Percentiles rank a stretch among this genome's conserved stretches.
Evolutionary conservation across 2,797 vertebrate genomes (phyloP).

Genomic region (Myioborus miniatus): DNA sequence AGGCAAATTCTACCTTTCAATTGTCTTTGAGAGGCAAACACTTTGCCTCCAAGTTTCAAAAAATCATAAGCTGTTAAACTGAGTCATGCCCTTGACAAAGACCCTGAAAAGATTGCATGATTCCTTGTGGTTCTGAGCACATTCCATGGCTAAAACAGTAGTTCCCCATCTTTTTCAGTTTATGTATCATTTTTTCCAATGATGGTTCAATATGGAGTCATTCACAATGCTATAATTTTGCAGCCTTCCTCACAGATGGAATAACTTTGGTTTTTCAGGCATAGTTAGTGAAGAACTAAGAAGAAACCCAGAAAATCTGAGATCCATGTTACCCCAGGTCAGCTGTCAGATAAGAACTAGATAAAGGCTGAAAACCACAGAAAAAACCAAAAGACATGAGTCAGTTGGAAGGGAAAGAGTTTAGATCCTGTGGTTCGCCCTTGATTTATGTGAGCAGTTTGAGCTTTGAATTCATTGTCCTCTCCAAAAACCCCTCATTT

Average conservation of each 20-base stretch:
- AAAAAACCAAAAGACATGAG: not conserved
- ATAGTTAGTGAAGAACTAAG: not conserved
- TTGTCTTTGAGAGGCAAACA: not conserved
- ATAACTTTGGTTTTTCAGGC: not conserved
- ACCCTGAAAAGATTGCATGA: not conserved
- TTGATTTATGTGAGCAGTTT: not conserved
- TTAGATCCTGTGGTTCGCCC: not conserved
- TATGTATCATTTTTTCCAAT: not conserved
- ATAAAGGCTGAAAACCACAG: not conserved
- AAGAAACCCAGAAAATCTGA: not conserved
- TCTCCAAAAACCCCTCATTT: constrained; percentile 1
- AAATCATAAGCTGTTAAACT: not conserved
- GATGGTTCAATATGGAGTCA: not conserved
- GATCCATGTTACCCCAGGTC: not conserved
- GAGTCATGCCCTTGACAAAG: not conserved
- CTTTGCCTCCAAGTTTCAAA: not conserved
- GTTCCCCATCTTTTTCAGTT: not conserved
- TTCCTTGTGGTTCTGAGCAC: not conserved
- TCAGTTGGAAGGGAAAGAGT: not conserved
- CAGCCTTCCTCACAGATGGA: not conserved
- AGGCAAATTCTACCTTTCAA: not conserved
- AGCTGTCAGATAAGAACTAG: not conserved
- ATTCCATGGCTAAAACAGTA: not conserved
- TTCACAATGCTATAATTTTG: not conserved
- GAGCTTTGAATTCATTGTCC: not conserved